Base-by-base conservation (phyloP, 1,140 invertebrate species). In the Dendrolimus kikuchii region DNA sequence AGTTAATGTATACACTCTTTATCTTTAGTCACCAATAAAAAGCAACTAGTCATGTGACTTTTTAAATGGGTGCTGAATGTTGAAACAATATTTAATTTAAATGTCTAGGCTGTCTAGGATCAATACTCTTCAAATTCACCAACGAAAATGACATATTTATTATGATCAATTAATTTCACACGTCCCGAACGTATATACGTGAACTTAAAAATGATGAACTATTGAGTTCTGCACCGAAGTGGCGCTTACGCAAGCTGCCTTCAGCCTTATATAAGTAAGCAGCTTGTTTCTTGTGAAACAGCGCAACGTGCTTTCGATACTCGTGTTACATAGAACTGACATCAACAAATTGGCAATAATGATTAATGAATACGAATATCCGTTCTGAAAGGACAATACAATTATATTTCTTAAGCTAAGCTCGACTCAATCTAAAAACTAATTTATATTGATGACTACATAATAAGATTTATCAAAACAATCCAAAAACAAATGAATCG, bases 241-340 rank as follows among this genome's bases (percentile, higher is more conserved):
- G 65, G 57, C 51, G 65, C 72, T 85, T 81, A 71, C 75, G 77
- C 68, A 81, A 82, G 66, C 61, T 40, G 59, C 54, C 46, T 53
- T 64, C 51, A 54, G 62, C 74, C 49, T 85, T 81, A 82, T 80
- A 23, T 23, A 23, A 23, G 71, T 85, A 85, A 85, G 71, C 69
- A 66, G 71, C 76, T 76, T 72, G 65, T 69, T 77, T 73, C 69
- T 81, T 81, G 72, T 71, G 77, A 73, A 79, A 79, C 68, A 39
- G 45, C 51, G 38, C 59, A 51, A 59, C 51, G 65, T 65, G 68
- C 70, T 79, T 81, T 76, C 69, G 64, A 71, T 74, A 64, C 67
- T 66, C 55, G 53, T 62, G 59, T 71, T 68, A 62, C 62, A 67
- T 64, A 60, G 60, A 59, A 53, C 41, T 53, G 45, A 48, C 60